Evolutionary conservation across 2,797 vertebrate species (phyloP), one percentile per base, ranked within the genome.

Genomic region (Myotis pilosus): DNA sequence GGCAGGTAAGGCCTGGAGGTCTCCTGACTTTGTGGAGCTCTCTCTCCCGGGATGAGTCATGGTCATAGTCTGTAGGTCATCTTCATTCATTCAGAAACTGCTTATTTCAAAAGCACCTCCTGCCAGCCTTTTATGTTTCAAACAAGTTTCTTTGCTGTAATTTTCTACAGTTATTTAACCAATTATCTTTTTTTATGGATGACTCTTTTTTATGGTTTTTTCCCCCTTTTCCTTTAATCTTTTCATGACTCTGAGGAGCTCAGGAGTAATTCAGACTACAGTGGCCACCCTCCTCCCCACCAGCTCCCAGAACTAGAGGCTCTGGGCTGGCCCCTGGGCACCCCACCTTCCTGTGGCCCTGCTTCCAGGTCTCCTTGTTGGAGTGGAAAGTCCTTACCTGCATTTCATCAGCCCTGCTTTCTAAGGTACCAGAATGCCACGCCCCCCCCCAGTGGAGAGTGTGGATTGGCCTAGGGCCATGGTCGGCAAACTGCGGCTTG

Each of bases 121-220:
- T 82, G 87, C 69, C 74, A 57, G 78, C 12, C 60, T 68, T 94
- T 92, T 92, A 28, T 95, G 25, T 49, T 57, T 62, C 66, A 55
- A 62, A 49, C 36, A 7, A 9, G 30, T 47, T 72, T 53, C 86
- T 87, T 25, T 66, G 64, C 79, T 38, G 78, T 68, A 47, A 30
- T 78, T 81, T 92, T 86, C 91, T 86, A 5, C 9, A 89, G 79
- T 25, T 71, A n/a, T 49, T 71, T 78, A 76, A 88, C 79, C 62
- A 57, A 30, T 55, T 71, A 30, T 69, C 55, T 44, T 88, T 91
- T 60, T 64, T 82, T 23, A 62, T 76, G 93, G 94, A 68, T 87
- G 87, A 49, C 44, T 57, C 41, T 68, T 62, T 44, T 15, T 78
- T 23, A 9, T 30, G 23, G 51, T 62, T 33, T 71, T 62, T 62